Base-by-base conservation (phyloP, 2,797 vertebrate genomes). In the Dicrostonyx torquatus region DNA sequence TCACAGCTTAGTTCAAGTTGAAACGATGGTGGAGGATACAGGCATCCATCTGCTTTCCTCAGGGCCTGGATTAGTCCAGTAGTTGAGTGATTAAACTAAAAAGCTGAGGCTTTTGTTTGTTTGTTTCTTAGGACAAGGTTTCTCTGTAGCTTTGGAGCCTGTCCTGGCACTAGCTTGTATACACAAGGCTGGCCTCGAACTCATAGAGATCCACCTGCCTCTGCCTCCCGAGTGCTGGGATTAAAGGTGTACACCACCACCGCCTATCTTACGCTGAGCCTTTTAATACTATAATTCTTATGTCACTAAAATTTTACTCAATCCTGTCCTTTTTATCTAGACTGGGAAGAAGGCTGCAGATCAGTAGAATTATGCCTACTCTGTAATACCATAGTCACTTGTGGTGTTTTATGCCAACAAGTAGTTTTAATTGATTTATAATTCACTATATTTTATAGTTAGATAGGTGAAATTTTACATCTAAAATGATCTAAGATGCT, bases 281-380 rank as follows among this genome's bases (percentile, higher is more conserved):
- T 89, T 93, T 60, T 24, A 76, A 64, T 26, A 24, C 11, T 37
- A 72, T 2, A 31, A 13, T 37, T 26, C 76, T 55, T 79, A 77
- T 20, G 43, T 77, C 79, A 45, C 22, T 78, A 75, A 26, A 84
- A 58, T 79, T 77, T 48, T 89, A 48, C 70, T 26, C 53, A 91
- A 43, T 37, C 68, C 53, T 68, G 34, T 82, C 15, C 58, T 93
- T 93, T 93, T 60, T 88, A 18, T 60, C 70, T 89, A 82, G 43
- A 76, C 60, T 92, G 82, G 55, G 73, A 14, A 6, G 31, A 40
- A 90, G 66, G 77, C n/a, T 55, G 0, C 3, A 12, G 80, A 58
- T 43, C 37, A 78, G n/a, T n/a, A n/a, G 88, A 90, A 77, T 70
- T 86, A 15, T 0, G n/a, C 37, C 77, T 82, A 1, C 78, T 40